These are phyloP conservation scores for Lysiphlebus fabarum DNA, from an alignment of 1,140 invertebrate species.

Conservation along the genomic window DNA sequence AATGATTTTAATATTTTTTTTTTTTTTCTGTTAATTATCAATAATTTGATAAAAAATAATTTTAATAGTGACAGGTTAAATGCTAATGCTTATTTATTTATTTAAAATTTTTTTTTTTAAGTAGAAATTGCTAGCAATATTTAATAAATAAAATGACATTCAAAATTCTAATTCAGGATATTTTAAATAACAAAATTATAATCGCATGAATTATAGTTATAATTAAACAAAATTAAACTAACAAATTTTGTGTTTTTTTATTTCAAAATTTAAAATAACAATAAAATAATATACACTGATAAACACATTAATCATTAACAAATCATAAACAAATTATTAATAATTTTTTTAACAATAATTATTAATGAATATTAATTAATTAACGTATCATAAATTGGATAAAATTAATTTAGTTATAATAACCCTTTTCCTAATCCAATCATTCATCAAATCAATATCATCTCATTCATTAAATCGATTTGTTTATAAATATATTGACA, in stretches of 20 bases:
- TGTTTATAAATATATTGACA: not conserved
- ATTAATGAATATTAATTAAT: slow-evolving; percentile 13
- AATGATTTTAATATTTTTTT: too few species aligned
- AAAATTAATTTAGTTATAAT: not conserved
- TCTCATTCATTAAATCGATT: slow-evolving; percentile 25
- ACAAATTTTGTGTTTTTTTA: not conserved
- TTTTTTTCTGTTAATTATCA: too few species aligned
- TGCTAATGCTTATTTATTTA: too few species aligned
- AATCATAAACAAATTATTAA: slow-evolving; percentile 1
- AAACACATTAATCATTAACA: slow-evolving; percentile 19
- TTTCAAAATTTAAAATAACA: slow-evolving; percentile 1
- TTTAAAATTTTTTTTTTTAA: too few species aligned
- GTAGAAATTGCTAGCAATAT: too few species aligned
- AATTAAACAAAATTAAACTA: too few species aligned
- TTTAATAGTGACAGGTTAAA: too few species aligned
- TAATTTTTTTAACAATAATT: slow-evolving; percentile 13
- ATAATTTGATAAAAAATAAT: too few species aligned
- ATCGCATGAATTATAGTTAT: too few species aligned
- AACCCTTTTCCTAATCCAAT: slow-evolving; percentile 9
- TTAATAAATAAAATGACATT: too few species aligned
- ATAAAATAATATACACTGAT: slow-evolving; percentile 15
- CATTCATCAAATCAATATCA: slow-evolving; percentile 16
- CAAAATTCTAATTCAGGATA: too few species aligned
- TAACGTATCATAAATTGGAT: not conserved
- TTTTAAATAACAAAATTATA: too few species aligned